Evolutionary conservation across 2,797 vertebrate genomes (phyloP).

Genomic region (Myotis daubentonii): DNA sequence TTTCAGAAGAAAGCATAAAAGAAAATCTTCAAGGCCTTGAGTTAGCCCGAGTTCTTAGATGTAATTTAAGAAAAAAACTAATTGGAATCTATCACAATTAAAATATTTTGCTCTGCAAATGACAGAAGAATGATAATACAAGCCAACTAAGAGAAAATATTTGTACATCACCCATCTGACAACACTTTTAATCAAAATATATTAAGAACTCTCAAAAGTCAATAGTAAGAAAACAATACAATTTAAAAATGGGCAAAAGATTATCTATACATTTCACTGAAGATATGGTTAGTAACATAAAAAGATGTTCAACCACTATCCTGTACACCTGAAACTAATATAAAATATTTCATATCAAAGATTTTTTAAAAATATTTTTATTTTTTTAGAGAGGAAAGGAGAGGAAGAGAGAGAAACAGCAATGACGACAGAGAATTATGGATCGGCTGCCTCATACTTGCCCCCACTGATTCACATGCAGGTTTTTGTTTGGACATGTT

Average conservation of each 20-base stretch:
- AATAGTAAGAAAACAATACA: neutral
- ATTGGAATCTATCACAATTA: neutral
- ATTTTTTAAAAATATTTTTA: neutral
- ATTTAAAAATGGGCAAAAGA: neutral
- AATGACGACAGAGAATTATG: too few species aligned
- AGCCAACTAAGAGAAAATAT: neutral
- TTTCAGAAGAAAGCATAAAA: neutral
- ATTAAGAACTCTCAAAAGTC: constrained; percentile 17
- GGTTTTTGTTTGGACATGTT: constrained; percentile 1
- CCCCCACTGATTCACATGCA: neutral
- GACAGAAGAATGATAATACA: neutral
- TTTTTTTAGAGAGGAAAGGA: too few species aligned
- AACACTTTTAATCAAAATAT: neutral
- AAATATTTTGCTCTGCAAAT: constrained; percentile 47
- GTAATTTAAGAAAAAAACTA: neutral
- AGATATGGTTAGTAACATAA: neutral
- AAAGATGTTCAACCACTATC: neutral
- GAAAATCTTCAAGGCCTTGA: constrained; percentile 1
- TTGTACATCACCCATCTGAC: neutral
- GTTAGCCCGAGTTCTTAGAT: constrained; percentile 17
- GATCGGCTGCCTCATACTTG: too few species aligned
- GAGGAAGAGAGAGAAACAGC: too few species aligned
- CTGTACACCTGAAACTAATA: neutral
- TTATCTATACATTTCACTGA: constrained; percentile 30
- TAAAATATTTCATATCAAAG: neutral